phyloP scores from a whole-genome alignment of 2,113 vertebrate genomes.

The Petaurus breviceps region DNA sequence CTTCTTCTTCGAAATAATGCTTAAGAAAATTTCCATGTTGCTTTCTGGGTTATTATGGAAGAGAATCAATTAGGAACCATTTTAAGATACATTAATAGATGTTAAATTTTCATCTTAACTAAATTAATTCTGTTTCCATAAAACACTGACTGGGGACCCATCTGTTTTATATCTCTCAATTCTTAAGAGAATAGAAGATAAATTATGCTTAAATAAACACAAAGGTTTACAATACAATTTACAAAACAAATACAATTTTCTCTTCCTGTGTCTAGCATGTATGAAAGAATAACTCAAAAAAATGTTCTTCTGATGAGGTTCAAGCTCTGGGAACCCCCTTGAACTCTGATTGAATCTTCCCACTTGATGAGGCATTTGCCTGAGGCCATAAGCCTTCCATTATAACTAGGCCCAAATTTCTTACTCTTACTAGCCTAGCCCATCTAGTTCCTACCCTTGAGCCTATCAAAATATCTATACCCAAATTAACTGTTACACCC shows the following conservation, averaged over 20 bases:
- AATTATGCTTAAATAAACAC: constrained; percentile 35
- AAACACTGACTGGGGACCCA: constrained; percentile 63
- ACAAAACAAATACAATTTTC: neutral
- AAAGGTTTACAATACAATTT: too few species aligned
- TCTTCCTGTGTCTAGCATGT: neutral
- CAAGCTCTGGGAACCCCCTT: too few species aligned
- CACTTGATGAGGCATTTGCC: too few species aligned
- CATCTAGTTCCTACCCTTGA: too few species aligned
- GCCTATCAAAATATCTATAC: too few species aligned
- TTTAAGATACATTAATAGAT: constrained; percentile 60
- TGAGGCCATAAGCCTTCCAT: too few species aligned
- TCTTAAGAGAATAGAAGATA: constrained; percentile 61
- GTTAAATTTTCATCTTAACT: constrained; percentile 53
- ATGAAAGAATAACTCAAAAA: constrained; percentile 18
- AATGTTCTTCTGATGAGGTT: neutral
- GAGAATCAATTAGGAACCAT: constrained; percentile 55
- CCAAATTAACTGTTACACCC: too few species aligned
- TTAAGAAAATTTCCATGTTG: constrained; percentile 5
- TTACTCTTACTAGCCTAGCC: too few species aligned
- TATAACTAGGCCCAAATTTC: too few species aligned
- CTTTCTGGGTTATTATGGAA: constrained; percentile 58
- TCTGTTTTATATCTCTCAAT: constrained; percentile 59
- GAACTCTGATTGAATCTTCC: too few species aligned
- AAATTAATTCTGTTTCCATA: constrained; percentile 63
- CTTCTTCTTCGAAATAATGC: neutral